A percentile compares a stretch with the other conserved stretches of the same genome.
These are phyloP conservation scores for Melinaea menophilus DNA, from an alignment of 2,888 invertebrate species.

Conservation along the genomic window DNA sequence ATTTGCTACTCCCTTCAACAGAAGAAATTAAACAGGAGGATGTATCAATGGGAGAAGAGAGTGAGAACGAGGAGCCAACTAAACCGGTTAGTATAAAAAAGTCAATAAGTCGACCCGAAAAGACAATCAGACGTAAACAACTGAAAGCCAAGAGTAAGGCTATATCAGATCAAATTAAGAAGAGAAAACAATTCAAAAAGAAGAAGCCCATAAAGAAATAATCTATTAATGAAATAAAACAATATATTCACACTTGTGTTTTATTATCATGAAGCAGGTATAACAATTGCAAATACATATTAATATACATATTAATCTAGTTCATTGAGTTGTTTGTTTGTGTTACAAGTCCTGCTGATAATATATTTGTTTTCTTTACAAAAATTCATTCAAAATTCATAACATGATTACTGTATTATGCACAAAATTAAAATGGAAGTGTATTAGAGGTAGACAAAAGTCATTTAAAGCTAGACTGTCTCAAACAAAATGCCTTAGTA, in stretches of 20 bases:
- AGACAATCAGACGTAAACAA: conserved; percentile 70
- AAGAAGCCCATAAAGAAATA: conserved; percentile 54
- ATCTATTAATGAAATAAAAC: conserved; percentile 23
- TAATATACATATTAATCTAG: too few species aligned
- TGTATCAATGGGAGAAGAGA: conserved; percentile 39
- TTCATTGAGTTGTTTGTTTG: too few species aligned
- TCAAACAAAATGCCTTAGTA: neutral
- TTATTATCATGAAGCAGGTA: conserved; percentile 13
- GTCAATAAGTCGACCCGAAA: conserved; percentile 59
- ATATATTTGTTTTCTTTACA: too few species aligned
- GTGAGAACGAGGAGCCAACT: conserved; percentile 37
- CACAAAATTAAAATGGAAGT: conserved; percentile 13
- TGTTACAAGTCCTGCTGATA: too few species aligned
- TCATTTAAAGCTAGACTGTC: neutral
- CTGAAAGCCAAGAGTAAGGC: conserved; percentile 68
- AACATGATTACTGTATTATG: conserved; percentile 10
- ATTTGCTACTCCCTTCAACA: conserved; percentile 37
- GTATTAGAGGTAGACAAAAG: conserved; percentile 15
- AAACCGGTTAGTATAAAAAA: conserved; percentile 49
- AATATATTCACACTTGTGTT: conserved; percentile 23
- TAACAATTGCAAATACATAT: too few species aligned
- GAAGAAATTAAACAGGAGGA: conserved; percentile 54
- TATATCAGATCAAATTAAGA: conserved; percentile 70
- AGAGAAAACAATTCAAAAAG: conserved; percentile 64
- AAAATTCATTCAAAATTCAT: too few species aligned